These are phyloP conservation scores for Catostylus mosaicus DNA, from an alignment of 30 jellyfish, hydroid and myxozoan genomes.

Conservation along the genomic window DNA sequence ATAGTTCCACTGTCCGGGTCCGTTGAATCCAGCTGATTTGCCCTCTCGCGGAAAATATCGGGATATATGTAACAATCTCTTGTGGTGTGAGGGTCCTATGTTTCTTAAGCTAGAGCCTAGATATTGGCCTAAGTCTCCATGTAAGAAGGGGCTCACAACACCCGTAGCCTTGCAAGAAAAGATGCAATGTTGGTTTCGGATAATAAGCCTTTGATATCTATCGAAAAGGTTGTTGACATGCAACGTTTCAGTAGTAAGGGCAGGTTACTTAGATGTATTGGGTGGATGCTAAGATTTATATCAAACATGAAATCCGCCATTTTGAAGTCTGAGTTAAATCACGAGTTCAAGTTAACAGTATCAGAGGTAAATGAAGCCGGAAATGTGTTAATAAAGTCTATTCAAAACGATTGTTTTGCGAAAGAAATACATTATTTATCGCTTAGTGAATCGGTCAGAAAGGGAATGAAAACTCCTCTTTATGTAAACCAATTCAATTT, in stretches of 20 bases:
- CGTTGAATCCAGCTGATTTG: slow-evolving; percentile 36
- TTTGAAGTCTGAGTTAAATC: neutral
- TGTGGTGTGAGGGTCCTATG: slow-evolving; percentile 62
- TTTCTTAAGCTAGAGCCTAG: neutral
- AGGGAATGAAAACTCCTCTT: neutral
- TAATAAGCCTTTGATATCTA: neutral
- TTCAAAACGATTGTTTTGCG: slow-evolving; percentile 1
- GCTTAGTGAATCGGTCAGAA: too few species aligned
- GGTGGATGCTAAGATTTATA: slow-evolving; percentile 2
- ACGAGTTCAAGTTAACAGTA: neutral
- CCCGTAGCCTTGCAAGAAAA: neutral
- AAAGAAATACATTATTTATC: slow-evolving; percentile 10
- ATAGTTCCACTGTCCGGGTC: slow-evolving; percentile 47
- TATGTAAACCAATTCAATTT: slow-evolving; percentile 12
- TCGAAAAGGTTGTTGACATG: neutral
- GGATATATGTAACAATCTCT: slow-evolving; percentile 4
- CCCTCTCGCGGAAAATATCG: slow-evolving; percentile 22
- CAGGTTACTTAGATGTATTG: neutral
- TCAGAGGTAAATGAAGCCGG: slow-evolving; percentile 19
- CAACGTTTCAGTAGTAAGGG: neutral
- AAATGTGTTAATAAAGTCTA: neutral
- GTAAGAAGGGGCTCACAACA: neutral
- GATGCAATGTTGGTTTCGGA: neutral
- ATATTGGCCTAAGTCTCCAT: neutral
- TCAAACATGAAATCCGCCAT: slow-evolving; percentile 4